A percentile compares a stretch with the other conserved stretches of the same genome.
Conservation (phyloP, 1,140 invertebrate genomes). For the Drosophila biarmipes region DNA sequence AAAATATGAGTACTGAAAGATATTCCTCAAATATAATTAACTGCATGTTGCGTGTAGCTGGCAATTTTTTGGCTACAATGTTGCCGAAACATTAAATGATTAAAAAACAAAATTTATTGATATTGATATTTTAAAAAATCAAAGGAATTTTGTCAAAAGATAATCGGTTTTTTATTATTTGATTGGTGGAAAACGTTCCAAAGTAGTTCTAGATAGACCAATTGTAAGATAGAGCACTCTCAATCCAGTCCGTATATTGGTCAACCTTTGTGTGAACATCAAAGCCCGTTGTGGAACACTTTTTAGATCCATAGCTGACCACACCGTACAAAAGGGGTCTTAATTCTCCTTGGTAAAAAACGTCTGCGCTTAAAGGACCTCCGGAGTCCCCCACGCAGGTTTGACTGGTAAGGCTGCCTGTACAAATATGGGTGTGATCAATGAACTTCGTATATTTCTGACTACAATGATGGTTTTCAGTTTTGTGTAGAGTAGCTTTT, state of each 20-base stretch:
- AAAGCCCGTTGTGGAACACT: background rate
- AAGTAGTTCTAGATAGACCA: no score
- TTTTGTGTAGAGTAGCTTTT: background rate
- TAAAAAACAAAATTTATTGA: no score
- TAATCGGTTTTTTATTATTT: no score
- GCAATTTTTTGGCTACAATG: constrained; percentile 16
- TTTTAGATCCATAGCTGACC: background rate
- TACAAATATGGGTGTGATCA: background rate
- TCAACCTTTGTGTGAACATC: background rate
- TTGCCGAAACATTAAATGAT: constrained; percentile 16
- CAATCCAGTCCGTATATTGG: background rate
- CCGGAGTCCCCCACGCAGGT: background rate
- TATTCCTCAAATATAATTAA: background rate
- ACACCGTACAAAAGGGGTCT: background rate
- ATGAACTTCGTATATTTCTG: rapidly evolving
- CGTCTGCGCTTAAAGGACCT: background rate
- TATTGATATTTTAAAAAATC: no score
- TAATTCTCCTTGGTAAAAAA: background rate
- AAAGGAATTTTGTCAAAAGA: no score
- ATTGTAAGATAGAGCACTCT: no score
- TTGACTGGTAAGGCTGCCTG: background rate
- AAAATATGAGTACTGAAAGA: constrained; percentile 2
- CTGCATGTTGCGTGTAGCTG: constrained; percentile 34
- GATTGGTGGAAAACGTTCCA: no score
- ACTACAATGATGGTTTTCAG: background rate